These are phyloP conservation scores for Malacoctenus gilli DNA, from an alignment of 2,797 vertebrate genomes.

Conservation along the genomic window DNA sequence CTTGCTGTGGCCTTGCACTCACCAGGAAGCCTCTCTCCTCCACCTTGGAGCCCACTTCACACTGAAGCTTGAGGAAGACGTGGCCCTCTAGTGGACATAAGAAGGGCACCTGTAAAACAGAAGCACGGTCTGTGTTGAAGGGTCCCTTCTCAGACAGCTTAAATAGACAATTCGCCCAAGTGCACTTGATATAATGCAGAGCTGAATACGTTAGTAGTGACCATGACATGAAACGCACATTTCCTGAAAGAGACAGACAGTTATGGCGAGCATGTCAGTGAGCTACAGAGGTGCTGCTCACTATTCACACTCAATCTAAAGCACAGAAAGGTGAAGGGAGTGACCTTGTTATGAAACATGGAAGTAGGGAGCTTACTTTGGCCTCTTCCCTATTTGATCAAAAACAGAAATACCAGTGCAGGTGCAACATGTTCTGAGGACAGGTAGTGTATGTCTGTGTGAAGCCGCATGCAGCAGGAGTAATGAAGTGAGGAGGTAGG, in stretches of 20 bases:
- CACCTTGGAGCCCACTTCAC: conserved; percentile 89
- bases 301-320: not conserved
- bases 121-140: too few relatives aligned
- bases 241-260: not conserved
- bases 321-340: conserved; percentile 52
- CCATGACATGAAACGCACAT: too few relatives aligned
- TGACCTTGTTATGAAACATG: conserved; percentile 91
- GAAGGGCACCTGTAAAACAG: conserved; percentile 87
- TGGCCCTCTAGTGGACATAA: conserved; percentile 95
- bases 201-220: too few relatives aligned
- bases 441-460: too few relatives aligned
- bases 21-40: conserved; percentile 94
- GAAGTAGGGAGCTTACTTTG: conserved; percentile 86
- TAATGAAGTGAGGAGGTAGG: not conserved
- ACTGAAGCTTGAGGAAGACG: conserved; percentile 91
- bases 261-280: not conserved
- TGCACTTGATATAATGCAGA: too few relatives aligned
- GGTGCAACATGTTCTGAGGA: too few relatives aligned
- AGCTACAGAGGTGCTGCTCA: not conserved
- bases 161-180: too few relatives aligned
- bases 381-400: conserved; percentile 89
- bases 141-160: too few relatives aligned
- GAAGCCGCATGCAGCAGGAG: too few relatives aligned
- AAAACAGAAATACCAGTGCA: conserved; percentile 73
- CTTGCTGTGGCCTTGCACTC: conserved; percentile 58